Evolutionary conservation across 2,888 invertebrate genomes (phyloP).

Genomic region (Sphinx pinastri): DNA sequence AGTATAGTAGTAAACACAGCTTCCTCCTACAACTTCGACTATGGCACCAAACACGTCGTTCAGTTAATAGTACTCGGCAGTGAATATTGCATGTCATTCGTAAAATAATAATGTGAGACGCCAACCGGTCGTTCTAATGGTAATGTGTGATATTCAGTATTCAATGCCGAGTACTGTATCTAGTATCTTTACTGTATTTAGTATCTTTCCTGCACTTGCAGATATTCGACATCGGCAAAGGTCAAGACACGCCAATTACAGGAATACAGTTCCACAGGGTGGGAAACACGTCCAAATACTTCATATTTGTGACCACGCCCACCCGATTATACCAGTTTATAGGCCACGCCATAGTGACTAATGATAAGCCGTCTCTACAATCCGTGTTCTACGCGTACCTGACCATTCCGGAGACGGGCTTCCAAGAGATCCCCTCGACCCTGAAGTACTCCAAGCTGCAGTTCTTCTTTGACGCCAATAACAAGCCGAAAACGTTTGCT

Average conservation of each 20-base stretch:
- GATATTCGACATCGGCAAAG: constrained; percentile 95
- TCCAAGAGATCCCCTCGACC: constrained; percentile 88
- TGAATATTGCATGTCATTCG: no score
- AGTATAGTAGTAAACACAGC: no score
- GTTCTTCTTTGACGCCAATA: constrained; percentile 88
- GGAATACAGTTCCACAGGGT: constrained; percentile 93
- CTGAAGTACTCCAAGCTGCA: constrained; percentile 91
- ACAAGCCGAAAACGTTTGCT: constrained; percentile 90
- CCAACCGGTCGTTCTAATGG: no score
- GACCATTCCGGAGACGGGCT: constrained; percentile 88
- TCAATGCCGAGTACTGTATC: no score
- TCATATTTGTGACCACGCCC: constrained; percentile 93
- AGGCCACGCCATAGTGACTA: constrained; percentile 87
- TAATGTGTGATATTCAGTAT: no score
- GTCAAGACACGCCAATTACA: constrained; percentile 91
- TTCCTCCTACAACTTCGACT: no score
- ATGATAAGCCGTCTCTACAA: constrained; percentile 91
- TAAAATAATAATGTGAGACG: no score
- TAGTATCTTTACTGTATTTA: no score
- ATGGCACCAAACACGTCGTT: no score
- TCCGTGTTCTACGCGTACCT: constrained; percentile 91
- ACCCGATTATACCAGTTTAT: constrained; percentile 94
- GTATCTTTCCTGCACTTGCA: constrained; percentile 57
- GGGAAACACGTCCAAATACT: constrained; percentile 88
- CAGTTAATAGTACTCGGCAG: no score